A percentile compares a stretch with the other conserved stretches of the same genome.
phyloP scores from a whole-genome alignment of 2,797 vertebrate genomes.

The Coranthus polyacanthus region DNA sequence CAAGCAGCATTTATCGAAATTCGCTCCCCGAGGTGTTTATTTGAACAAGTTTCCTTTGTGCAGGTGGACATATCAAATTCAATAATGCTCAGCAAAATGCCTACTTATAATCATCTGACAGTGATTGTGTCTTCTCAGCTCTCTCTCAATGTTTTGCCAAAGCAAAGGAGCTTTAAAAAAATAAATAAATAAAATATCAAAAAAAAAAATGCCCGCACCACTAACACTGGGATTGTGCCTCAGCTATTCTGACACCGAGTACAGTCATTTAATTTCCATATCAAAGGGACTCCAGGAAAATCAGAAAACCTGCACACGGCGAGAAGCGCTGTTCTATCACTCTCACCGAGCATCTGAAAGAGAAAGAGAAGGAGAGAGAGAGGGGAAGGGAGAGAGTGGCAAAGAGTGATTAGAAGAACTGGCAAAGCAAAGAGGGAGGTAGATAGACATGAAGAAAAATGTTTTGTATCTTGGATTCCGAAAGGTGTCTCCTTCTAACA shows the following conservation, averaged over 20 bases:
- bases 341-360: constrained; percentile 31
- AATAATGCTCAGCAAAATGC: constrained; percentile 59
- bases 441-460: constrained; percentile 36
- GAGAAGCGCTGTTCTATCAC: constrained; percentile 27
- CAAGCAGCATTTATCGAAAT: constrained; percentile 32
- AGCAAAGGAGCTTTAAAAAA: constrained; percentile 24
- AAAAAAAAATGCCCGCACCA: constrained; percentile 19
- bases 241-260: constrained; percentile 63
- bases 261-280: constrained; percentile 74
- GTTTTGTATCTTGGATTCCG: constrained; percentile 43
- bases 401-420: constrained; percentile 57
- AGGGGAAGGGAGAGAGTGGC: constrained; percentile 8
- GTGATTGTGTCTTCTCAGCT: constrained; percentile 30
- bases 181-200: background rate
- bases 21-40: constrained; percentile 4
- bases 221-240: constrained; percentile 50
- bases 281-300: constrained; percentile 69
- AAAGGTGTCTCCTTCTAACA: constrained; percentile 52
- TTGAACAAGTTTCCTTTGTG: constrained; percentile 50
- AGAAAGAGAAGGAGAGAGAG: background rate
- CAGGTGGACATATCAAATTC: constrained; percentile 56
- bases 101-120: constrained; percentile 36
- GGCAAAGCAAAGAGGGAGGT: constrained; percentile 3
- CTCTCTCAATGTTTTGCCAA: constrained; percentile 44
- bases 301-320: constrained; percentile 42